These are phyloP conservation scores for Bradypodion ventrale DNA, from an alignment of 2,797 vertebrate species.

Conservation along the genomic window DNA sequence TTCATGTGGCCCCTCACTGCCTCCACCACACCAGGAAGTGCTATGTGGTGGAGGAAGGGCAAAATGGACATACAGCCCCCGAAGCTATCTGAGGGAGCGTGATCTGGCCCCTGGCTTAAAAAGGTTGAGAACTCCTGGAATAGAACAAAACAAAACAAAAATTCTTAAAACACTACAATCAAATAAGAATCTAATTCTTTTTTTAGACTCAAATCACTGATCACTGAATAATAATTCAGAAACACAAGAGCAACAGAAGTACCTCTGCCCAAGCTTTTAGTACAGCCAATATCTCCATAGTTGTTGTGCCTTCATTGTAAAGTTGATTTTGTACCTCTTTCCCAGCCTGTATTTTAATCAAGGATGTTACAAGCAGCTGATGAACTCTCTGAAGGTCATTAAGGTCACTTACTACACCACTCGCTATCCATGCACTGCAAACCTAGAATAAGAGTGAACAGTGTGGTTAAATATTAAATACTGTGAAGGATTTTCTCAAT, in stretches of 20 bases:
- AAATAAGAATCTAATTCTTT: not conserved
- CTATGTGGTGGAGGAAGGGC: no score
- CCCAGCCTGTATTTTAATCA: conserved; percentile 84
- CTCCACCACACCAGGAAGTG: no score
- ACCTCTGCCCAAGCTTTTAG: conserved; percentile 98
- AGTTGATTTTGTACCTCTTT: conserved; percentile 79
- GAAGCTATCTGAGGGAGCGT: no score
- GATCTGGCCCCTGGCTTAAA: no score
- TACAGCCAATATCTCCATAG: conserved; percentile 92
- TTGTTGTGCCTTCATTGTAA: conserved; percentile 88
- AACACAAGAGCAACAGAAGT: conserved; percentile 9
- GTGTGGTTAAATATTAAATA: conserved; percentile 6
- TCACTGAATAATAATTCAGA: not conserved
- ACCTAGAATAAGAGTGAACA: conserved; percentile 76
- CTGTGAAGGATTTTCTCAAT: not conserved
- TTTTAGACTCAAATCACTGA: not conserved
- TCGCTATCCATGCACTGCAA: conserved; percentile 93
- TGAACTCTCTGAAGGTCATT: conserved; percentile 89
- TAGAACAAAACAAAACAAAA: no score
- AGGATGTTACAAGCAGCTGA: conserved; percentile 87
- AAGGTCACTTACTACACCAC: conserved; percentile 90
- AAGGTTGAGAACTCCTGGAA: no score
- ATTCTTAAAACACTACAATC: not conserved
- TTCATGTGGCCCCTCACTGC: no score
- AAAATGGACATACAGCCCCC: no score